Conservation (phyloP, 2,888 invertebrate species). For the Sminthurinus aureus region DNA sequence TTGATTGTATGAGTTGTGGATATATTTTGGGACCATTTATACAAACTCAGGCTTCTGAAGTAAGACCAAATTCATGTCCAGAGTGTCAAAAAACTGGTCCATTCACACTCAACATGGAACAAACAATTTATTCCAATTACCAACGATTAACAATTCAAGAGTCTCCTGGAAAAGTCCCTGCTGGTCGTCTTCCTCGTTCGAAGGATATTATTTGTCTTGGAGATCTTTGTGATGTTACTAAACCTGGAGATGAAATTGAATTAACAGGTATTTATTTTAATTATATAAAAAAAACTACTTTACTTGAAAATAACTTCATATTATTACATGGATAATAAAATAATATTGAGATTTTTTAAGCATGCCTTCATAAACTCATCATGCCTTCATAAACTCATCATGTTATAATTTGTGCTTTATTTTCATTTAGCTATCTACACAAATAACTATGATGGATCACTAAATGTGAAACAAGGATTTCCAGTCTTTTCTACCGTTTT, state of each 20-base stretch:
- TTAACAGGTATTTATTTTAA: slow-evolving; percentile 67
- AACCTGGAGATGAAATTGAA: slow-evolving; percentile 98
- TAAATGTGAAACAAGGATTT: slow-evolving; percentile 83
- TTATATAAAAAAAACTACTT: no score
- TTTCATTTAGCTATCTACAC: slow-evolving; percentile 75
- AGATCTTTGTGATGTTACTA: slow-evolving; percentile 95
- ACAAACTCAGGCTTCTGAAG: slow-evolving; percentile 91
- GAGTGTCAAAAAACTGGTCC: slow-evolving; percentile 83
- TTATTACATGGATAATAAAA: no score
- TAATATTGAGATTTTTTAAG: no score
- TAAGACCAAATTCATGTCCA: slow-evolving; percentile 95
- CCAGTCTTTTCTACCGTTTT: slow-evolving; percentile 98
- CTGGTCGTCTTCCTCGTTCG: slow-evolving; percentile 95
- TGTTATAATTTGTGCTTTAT: background rate
- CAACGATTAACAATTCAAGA: slow-evolving; percentile 98
- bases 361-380: no score
- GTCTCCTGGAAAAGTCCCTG: slow-evolving; percentile 96
- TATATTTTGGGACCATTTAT: slow-evolving; percentile 95
- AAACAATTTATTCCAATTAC: slow-evolving; percentile 98
- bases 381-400: no score
- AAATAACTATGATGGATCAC: slow-evolving; percentile 96
- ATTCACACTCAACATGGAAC: slow-evolving; percentile 86
- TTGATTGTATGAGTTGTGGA: slow-evolving; percentile 96
- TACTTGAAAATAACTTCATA: no score
- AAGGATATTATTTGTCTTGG: slow-evolving; percentile 95